phyloP scores from a whole-genome alignment of 2,888 invertebrate genomes.

The Coenonympha arcania region DNA sequence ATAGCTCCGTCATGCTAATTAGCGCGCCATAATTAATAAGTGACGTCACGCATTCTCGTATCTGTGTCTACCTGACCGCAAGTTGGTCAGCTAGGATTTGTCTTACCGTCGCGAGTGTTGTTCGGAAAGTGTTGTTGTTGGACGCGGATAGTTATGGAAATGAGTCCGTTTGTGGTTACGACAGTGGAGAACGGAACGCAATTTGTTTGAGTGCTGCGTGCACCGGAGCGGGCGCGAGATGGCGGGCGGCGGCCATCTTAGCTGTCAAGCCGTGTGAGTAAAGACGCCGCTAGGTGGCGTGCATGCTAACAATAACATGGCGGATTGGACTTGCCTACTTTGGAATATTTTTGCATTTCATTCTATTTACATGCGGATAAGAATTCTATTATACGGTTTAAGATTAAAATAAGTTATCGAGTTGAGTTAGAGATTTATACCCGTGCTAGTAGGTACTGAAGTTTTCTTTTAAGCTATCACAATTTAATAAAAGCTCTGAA shows the following conservation, averaged over 20 bases:
- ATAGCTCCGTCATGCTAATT: conserved; percentile 69
- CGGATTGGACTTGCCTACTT: conserved; percentile 42
- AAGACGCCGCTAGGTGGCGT: conserved; percentile 61
- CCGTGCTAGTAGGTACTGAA: neutral
- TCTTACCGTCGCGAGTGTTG: conserved; percentile 3
- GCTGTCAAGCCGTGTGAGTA: conserved; percentile 48
- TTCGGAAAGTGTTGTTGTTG: neutral
- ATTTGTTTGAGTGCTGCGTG: conserved; percentile 41
- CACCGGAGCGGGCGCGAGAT: conserved; percentile 30
- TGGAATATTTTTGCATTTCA: conserved; percentile 68
- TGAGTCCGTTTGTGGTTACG: conserved; percentile 38
- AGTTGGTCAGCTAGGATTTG: neutral
- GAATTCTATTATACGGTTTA: conserved; percentile 3
- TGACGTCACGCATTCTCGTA: neutral
- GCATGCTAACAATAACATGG: conserved; percentile 58
- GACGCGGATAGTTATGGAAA: conserved; percentile 40
- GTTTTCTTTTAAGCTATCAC: no score
- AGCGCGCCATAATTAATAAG: conserved; percentile 33
- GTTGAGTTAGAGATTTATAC: neutral
- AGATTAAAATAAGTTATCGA: conserved; percentile 9
- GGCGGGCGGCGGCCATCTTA: conserved; percentile 56
- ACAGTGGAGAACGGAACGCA: conserved; percentile 42
- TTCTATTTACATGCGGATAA: conserved; percentile 5
- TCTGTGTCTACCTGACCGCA: neutral
- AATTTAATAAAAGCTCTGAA: no score